Conservation (phyloP, 2,888 invertebrate genomes). For the Periphyllus acericola region DNA sequence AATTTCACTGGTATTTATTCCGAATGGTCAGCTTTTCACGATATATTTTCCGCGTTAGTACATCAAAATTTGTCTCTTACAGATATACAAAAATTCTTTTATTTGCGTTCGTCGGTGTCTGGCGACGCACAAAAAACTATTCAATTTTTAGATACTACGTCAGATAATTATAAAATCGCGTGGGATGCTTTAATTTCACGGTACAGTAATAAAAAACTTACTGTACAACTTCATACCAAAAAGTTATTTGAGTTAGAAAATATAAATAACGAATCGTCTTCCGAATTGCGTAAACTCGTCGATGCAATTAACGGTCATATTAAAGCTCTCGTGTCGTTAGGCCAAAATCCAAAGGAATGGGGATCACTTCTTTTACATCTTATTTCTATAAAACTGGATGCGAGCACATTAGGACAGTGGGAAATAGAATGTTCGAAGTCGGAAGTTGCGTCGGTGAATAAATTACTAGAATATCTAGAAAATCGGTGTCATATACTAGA, state of each 20-base stretch:
- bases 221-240: neutral
- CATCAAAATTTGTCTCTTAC: neutral
- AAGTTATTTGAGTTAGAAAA: constrained; percentile 13
- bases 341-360: constrained; percentile 6
- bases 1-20: neutral
- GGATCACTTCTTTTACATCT: constrained; percentile 2
- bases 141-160: constrained; percentile 8
- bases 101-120: neutral
- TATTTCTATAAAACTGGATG: constrained; percentile 1
- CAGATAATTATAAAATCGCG: constrained; percentile 19
- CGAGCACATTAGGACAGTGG: constrained; percentile 5
- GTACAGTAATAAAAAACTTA: constrained; percentile 10
- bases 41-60: neutral
- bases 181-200: neutral
- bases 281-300: neutral
- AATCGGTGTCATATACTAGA: neutral
- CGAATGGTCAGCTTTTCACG: constrained; percentile 9
- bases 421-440: neutral
- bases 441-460: neutral
- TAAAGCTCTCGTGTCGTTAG: neutral
- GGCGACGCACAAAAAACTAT: constrained; percentile 1
- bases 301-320: neutral
- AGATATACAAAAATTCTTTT: neutral
- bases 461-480: constrained; percentile 2
- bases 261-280: neutral